Base-by-base conservation (phyloP, 2,113 vertebrate species). In the Apeltes quadracus region DNA sequence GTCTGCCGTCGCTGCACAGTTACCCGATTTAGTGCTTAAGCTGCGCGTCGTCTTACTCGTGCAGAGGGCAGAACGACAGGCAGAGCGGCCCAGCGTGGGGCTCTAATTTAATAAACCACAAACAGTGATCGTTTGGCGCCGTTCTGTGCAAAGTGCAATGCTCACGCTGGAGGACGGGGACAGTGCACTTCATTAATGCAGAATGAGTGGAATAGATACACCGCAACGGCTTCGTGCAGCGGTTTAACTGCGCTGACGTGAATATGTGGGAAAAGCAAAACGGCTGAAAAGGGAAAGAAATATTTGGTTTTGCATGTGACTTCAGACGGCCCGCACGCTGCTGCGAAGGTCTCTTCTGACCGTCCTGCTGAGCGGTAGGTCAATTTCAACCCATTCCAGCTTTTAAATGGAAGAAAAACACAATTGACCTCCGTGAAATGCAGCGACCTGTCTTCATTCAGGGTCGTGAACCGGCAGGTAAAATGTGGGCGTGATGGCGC, bases 11-110 rank as follows among this genome's bases (percentile, higher is more conserved):
- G 65, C 88, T 75, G 80, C 82, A 85, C 90, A 61, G 72, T 85
- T 84, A 82, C 93, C 89, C 82, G 77, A 90, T 92, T 91, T 92
- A 93, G 92, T 87, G 69, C 87, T 65, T 78, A 81, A 81, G 81
- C 76, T 75, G 88, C 75, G 84, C 87, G 81, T 86, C 81, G 84
- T 86, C 83, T 89, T 89, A 84, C 84, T 63, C 55, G n/a, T 51
- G 72, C 72, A 65, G 75, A 84, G 76, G 75, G 81, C 82, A 85
- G 44, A 69, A 78, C 83, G 85, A 84, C 81, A 82, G 71, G 65
- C 69, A 55, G 55, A 12, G 65, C 61, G 73, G 72, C 57, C 23
- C 1, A 39, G 46, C 32, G 23, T 57, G 69, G 70, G 55, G 79
- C 44, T 76, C 51, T 83, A 36, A 73, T 86, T 84, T 71, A 82